Base-by-base conservation (phyloP, 1,140 invertebrate species). In the Stratiolaelaps scimitus region DNA sequence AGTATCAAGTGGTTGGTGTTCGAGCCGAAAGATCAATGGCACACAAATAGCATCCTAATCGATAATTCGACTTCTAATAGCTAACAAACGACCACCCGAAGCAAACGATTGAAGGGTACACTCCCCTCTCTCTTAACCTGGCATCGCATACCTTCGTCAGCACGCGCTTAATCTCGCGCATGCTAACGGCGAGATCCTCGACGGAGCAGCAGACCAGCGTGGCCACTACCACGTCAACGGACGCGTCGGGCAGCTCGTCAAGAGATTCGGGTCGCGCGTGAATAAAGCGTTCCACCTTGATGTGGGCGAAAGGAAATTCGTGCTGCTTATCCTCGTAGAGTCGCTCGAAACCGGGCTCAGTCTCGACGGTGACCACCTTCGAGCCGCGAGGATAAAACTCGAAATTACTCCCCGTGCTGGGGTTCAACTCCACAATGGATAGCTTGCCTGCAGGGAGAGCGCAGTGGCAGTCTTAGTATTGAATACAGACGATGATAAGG, bases 351-450 rank as follows among this genome's bases (percentile, higher is more conserved):
- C n/a, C 23, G 26, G 15, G 26, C 15, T 60, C 53, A 2, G 26
- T 60, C 23, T 60, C 53, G 2, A 20, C 26, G 1, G 23, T 29
- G 2, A 60, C 34, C 1, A 60, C 13, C 34, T 23, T 60, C 15
- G 53, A 60, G 53, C 53, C 53, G 15, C 53, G 53, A 20, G 53
- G 53, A 23, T 60, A 60, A 26, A 60, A 60, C 53, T 60, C 53
- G 13, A 60, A 26, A 23, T 60, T 60, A 26, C 26, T 60, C 15
- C 53, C 53, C 26, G 53, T 60, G 17, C 53, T 34, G 26, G 53
- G 53, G 34, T 34, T 60, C 20, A 60, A 23, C 20, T 60, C 53
- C 34, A 60, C 26, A 34, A 60, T 60, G 53, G 13, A 34, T 17
- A 60, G 26, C 34, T 26, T 60, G 26, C 53, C 53, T 60, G 53